Conservation (phyloP, 2,797 vertebrate species). For the Oreochromis mossambicus region DNA sequence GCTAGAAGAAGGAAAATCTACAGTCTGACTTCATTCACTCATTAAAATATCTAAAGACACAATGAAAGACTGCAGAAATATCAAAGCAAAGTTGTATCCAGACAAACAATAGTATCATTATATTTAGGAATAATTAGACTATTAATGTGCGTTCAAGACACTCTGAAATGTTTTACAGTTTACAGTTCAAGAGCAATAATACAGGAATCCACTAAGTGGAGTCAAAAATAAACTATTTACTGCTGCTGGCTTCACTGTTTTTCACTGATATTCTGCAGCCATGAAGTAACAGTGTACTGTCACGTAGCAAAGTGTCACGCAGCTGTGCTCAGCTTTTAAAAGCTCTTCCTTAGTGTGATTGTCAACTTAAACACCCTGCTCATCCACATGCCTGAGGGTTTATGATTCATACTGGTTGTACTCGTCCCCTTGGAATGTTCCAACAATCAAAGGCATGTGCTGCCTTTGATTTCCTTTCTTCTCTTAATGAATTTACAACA, state of each 20-base stretch:
- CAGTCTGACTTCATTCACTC: neutral
- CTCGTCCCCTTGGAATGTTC: accelerated
- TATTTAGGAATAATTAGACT: neutral
- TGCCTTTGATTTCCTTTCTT: accelerated
- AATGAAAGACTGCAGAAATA: neutral
- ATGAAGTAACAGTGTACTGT: neutral
- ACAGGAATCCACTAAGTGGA: neutral
- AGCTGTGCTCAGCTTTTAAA: neutral
- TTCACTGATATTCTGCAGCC: neutral
- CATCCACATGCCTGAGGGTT: neutral
- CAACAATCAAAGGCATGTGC: neutral
- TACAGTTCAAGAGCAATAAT: accelerated
- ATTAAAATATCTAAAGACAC: neutral
- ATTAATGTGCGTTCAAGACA: neutral
- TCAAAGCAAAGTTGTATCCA: neutral
- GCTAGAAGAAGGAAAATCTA: neutral
- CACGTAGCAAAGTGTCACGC: neutral
- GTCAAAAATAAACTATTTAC: accelerated
- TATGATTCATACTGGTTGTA: neutral
- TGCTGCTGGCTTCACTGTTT: neutral
- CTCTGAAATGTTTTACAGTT: neutral
- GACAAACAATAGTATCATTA: neutral
- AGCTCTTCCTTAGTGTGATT: neutral
- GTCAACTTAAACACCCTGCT: neutral
- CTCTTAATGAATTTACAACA: neutral